A percentile compares a stretch with the other conserved stretches of the same genome.
These are phyloP conservation scores for Otus sunia DNA, from an alignment of 2,113 vertebrate species.

Conservation along the genomic window DNA sequence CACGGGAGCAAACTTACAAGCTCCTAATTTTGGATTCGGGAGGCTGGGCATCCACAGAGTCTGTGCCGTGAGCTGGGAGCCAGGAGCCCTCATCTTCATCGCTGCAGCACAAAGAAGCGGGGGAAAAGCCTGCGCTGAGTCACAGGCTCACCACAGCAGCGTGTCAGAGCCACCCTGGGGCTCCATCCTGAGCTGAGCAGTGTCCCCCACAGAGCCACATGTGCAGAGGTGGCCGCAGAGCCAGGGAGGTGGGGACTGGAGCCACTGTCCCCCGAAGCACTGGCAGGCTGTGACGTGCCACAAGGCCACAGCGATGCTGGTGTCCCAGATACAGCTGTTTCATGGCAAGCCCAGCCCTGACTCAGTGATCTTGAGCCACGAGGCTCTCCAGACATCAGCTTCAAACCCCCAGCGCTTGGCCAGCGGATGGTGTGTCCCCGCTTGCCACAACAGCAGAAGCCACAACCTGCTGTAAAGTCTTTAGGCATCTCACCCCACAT, in stretches of 20 bases:
- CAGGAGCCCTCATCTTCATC: conserved; percentile 83
- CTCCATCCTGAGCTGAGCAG: too few species aligned
- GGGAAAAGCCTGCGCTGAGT: background rate
- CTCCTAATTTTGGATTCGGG: conserved; percentile 86
- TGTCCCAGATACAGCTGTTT: background rate
- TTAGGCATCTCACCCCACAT: rapidly evolving
- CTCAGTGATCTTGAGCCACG: background rate
- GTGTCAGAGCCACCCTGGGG: background rate
- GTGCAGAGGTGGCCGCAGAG: background rate
- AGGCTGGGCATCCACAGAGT: conserved; percentile 73
- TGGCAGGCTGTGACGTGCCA: rapidly evolving
- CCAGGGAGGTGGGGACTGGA: rapidly evolving
- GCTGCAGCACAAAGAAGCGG: conserved; percentile 65
- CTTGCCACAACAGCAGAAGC: background rate
- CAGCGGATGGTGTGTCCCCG: rapidly evolving
- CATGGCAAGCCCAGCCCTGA: background rate
- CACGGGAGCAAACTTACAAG: conserved; percentile 79
- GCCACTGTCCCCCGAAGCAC: background rate
- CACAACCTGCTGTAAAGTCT: too few species aligned
- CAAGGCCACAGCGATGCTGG: background rate
- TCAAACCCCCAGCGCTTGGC: rapidly evolving
- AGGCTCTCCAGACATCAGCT: background rate
- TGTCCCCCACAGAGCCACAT: background rate
- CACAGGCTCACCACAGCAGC: background rate
- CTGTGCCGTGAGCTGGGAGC: conserved; percentile 48